Evolutionary conservation across 2,113 vertebrate genomes (phyloP).

Genomic region (Dissostichus mawsoni): DNA sequence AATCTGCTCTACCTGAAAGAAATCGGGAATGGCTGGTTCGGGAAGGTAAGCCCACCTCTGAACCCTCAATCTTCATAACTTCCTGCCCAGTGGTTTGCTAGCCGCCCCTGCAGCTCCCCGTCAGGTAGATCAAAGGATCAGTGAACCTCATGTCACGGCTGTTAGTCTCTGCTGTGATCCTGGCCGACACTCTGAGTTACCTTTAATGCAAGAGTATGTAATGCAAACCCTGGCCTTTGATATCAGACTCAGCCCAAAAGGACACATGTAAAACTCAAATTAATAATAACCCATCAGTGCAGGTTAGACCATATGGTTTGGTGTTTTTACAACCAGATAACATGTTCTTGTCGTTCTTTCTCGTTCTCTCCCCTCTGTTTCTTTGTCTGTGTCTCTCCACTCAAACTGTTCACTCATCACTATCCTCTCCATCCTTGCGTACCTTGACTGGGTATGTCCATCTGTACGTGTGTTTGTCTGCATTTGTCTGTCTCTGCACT

Average conservation of each 20-base stretch:
- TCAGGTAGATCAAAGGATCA: conserved; percentile 12
- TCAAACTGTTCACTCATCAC: conserved; percentile 38
- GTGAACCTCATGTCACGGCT: background rate
- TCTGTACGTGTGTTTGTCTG: conserved; percentile 52
- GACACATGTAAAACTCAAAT: conserved; percentile 7
- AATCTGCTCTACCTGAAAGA: conserved; percentile 95
- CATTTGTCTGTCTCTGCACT: conserved; percentile 6
- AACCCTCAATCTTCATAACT: background rate
- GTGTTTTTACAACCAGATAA: conserved; percentile 50
- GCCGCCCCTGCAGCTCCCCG: conserved; percentile 4
- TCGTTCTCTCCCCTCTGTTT: background rate
- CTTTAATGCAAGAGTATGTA: conserved; percentile 33
- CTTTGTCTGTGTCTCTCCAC: conserved; percentile 16
- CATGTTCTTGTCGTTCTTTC: conserved; percentile 51
- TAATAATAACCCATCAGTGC: background rate
- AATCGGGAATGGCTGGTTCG: conserved; percentile 95
- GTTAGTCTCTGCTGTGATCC: conserved; percentile 18
- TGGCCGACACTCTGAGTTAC: conserved; percentile 40
- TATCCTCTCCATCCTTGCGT: conserved; percentile 50
- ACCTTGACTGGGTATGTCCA: conserved; percentile 63
- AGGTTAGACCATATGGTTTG: conserved; percentile 13
- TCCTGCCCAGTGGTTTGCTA: conserved; percentile 2
- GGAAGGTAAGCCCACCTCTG: conserved; percentile 87
- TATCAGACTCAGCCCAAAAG: background rate
- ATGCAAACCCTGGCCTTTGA: conserved; percentile 26